A percentile compares a stretch with the other conserved stretches of the same genome.
Evolutionary conservation across 1,140 invertebrate species (phyloP).

Genomic region (Laupala kohalensis): DNA sequence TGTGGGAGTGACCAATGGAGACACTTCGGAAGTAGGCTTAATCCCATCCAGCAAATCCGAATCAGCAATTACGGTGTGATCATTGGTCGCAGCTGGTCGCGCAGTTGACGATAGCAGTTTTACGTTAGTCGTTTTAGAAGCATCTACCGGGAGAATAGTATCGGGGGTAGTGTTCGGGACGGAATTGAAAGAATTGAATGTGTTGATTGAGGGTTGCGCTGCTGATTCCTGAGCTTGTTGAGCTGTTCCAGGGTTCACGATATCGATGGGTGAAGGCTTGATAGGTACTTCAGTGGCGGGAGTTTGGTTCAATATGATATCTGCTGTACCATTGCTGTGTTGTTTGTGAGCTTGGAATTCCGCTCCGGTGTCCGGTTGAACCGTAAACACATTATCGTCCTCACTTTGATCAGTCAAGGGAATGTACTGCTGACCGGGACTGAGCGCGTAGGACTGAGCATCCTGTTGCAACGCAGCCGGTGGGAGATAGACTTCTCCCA

Average conservation of each 20-base stretch:
- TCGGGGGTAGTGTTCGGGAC: neutral
- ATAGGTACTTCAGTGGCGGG: neutral
- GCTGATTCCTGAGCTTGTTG: neutral
- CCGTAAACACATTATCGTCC: neutral
- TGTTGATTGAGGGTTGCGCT: too few species aligned
- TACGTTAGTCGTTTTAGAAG: neutral
- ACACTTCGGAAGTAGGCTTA: neutral
- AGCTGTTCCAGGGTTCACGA: neutral
- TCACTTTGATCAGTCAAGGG: neutral
- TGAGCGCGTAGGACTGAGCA: neutral
- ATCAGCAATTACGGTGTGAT: too few species aligned
- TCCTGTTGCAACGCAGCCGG: too few species aligned
- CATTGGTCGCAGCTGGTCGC: neutral
- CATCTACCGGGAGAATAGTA: neutral
- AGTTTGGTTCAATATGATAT: too few species aligned
- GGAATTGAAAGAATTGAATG: too few species aligned
- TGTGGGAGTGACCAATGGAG: neutral
- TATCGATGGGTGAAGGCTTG: neutral
- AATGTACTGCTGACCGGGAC: constrained; percentile 2
- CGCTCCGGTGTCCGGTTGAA: neutral
- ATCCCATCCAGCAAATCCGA: neutral
- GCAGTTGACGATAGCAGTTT: neutral
- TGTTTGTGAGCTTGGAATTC: too few species aligned
- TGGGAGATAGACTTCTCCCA: neutral
- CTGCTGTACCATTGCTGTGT: too few species aligned